These are phyloP conservation scores for Pomatostomus ruficeps DNA, from an alignment of 2,113 vertebrate species.

Conservation along the genomic window DNA sequence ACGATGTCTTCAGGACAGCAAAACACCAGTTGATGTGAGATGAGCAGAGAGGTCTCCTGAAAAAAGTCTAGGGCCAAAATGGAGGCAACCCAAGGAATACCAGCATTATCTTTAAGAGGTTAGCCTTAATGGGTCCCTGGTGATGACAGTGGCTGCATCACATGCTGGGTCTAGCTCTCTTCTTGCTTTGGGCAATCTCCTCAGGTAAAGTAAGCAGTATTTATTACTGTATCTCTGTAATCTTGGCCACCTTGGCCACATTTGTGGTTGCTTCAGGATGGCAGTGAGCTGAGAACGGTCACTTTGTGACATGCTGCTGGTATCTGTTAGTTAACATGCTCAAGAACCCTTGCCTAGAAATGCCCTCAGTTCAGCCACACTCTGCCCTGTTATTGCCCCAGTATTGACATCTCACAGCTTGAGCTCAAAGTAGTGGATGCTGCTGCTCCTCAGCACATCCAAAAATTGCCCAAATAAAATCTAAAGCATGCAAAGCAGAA, in stretches of 20 bases:
- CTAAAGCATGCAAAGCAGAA: fast-evolving
- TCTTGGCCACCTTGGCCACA: not conserved
- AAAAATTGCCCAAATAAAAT: not conserved
- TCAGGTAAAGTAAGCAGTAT: not conserved
- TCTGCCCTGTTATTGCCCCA: not conserved
- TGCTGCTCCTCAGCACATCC: not conserved
- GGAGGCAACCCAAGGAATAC: not conserved
- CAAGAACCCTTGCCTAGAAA: not conserved
- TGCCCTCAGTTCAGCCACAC: fast-evolving
- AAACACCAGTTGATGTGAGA: not conserved
- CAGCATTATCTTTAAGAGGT: not conserved
- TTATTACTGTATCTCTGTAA: not conserved
- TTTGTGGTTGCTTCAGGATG: not conserved
- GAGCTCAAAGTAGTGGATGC: not conserved
- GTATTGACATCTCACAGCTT: not conserved
- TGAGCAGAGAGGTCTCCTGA: not conserved
- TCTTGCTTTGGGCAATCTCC: not conserved
- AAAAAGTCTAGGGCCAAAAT: not conserved
- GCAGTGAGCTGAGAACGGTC: not conserved
- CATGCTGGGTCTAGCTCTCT: fast-evolving
- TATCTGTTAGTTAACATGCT: not conserved
- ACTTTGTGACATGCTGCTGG: not conserved
- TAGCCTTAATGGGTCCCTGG: not conserved
- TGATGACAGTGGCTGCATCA: not conserved
- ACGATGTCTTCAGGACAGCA: fast-evolving